Percentiles rank a stretch among this genome's conserved stretches.
Conservation (phyloP, 1,140 invertebrate species). For the Condylostylus longicornis region DNA sequence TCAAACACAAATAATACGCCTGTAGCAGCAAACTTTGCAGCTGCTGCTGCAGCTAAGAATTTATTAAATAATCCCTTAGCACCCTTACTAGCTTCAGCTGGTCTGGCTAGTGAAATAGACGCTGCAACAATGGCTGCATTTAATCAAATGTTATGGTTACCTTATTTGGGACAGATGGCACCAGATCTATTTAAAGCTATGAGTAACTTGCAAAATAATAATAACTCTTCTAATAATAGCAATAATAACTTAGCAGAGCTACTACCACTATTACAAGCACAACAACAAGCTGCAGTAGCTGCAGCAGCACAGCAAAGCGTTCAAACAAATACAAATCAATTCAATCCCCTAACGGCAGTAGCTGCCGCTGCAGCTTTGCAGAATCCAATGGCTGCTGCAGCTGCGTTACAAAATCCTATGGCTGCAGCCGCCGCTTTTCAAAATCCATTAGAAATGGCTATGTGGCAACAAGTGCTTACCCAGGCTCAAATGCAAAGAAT, state of each 20-base stretch:
- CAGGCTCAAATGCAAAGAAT: constrained; percentile 29
- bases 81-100: constrained; percentile 32
- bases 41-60: constrained; percentile 4
- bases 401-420: constrained; percentile 16
- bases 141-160: constrained; percentile 55
- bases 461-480: constrained; percentile 50
- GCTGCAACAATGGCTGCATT: constrained; percentile 47
- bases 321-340: constrained; percentile 15
- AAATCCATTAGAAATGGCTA: constrained; percentile 44
- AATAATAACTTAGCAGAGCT: background rate
- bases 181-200: constrained; percentile 37
- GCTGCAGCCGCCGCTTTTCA: constrained; percentile 34
- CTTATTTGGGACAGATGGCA: constrained; percentile 47
- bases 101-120: constrained; percentile 44
- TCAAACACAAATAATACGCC: constrained; percentile 5
- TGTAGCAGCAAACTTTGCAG: constrained; percentile 1
- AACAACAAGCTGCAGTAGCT: constrained; percentile 10
- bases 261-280: background rate
- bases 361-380: constrained; percentile 2
- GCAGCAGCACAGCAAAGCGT: background rate
- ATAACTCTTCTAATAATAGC: constrained; percentile 9
- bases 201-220: constrained; percentile 18
- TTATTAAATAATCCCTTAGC: constrained; percentile 24
- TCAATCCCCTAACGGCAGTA: constrained; percentile 26
- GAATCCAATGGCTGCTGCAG: constrained; percentile 22